Conservation (phyloP, 2,888 invertebrate species). For the Dorcus parallelipipedus region DNA sequence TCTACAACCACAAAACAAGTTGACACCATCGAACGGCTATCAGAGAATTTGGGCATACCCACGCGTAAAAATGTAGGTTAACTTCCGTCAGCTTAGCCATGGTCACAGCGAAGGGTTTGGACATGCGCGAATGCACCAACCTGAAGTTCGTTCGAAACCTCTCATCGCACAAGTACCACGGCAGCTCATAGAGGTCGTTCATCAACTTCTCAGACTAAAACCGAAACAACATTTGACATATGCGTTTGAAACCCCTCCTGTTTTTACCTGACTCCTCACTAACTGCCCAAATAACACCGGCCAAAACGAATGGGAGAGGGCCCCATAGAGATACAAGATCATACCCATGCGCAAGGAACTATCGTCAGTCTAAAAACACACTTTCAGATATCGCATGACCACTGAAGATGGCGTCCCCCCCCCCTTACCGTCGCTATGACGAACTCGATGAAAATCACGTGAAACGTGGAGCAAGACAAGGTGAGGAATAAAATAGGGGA, state of each 20-base stretch:
- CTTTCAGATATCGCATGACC: background rate
- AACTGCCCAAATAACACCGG: conserved; percentile 27
- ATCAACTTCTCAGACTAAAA: conserved; percentile 16
- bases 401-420: background rate
- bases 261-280: conserved; percentile 18
- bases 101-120: conserved; percentile 16
- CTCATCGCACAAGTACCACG: conserved; percentile 20
- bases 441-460: conserved; percentile 14
- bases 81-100: conserved; percentile 25
- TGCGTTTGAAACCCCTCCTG: background rate
- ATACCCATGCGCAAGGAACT: background rate
- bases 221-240: background rate
- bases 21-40: background rate
- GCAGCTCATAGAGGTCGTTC: conserved; percentile 14
- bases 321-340: conserved; percentile 6
- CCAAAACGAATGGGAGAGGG: conserved; percentile 24
- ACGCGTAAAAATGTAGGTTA: conserved; percentile 21
- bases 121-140: conserved; percentile 20
- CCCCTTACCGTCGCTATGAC: conserved; percentile 9
- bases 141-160: conserved; percentile 15
- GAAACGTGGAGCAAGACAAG: conserved; percentile 8
- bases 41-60: conserved; percentile 10
- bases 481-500: conserved; percentile 36
- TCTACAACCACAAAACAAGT: background rate
- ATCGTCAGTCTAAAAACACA: conserved; percentile 2